These are phyloP conservation scores for Pinna nobilis DNA, from an alignment of 1,140 invertebrate genomes.

Conservation along the genomic window DNA sequence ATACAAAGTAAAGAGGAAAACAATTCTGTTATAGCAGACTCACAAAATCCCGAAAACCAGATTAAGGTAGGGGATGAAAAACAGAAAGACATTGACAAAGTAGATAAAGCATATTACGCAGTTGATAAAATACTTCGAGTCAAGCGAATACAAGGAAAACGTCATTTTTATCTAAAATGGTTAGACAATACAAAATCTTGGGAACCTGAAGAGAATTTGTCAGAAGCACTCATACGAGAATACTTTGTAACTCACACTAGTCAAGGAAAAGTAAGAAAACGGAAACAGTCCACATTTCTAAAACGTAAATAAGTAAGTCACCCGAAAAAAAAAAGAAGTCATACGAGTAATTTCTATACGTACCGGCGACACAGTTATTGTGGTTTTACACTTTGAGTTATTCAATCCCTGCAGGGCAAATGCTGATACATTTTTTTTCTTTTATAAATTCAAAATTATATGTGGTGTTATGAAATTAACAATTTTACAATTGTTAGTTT, in stretches of 20 bases:
- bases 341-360: background rate
- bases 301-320: background rate
- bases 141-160: slow-evolving; percentile 9
- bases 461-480: no score
- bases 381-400: background rate
- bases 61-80: background rate
- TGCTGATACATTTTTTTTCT: no score
- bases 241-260: slow-evolving; percentile 22
- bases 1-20: background rate
- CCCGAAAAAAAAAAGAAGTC: background rate
- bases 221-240: slow-evolving; percentile 12
- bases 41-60: background rate
- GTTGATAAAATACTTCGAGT: slow-evolving; percentile 17
- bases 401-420: no score
- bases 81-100: background rate
- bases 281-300: background rate
- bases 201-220: slow-evolving; percentile 26
- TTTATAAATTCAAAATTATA: no score
- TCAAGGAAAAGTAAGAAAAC: slow-evolving; percentile 10
- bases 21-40: background rate
- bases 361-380: background rate
- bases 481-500: no score
- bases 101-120: slow-evolving; percentile 1
- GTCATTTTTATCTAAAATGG: slow-evolving; percentile 23
- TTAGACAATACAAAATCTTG: slow-evolving; percentile 21